Evolutionary conservation across 2,888 invertebrate species (phyloP), one percentile per base, ranked within the genome.

Genomic region (Harpalus rubripes): DNA sequence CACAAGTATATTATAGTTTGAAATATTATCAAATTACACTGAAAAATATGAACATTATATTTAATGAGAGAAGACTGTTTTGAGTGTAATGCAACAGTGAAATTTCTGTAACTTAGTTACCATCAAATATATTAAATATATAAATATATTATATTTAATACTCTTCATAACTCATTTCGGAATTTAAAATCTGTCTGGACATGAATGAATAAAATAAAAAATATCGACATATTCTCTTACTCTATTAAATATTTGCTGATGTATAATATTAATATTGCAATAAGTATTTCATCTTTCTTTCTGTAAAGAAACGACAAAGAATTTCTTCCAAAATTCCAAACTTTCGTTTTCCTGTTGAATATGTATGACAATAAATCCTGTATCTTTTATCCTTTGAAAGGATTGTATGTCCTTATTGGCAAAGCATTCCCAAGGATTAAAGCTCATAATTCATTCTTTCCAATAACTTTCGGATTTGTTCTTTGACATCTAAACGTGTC

Each of bases 371-470:
- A 52, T 52, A 52, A 52, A 52, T 52, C 12, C 44, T 12, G 12
- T 52, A 52, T 52, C 44, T 52, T 52, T 52, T 52, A 52, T 52
- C 44, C 44, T 52, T 52, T 52, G 44, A 52, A 52, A 52, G 44
- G 44, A 52, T 52, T 52, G 44, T 52, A 52, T 52, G 44, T 52
- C 10, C 59, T 52, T 52, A 52, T 52, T 52, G 44, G 44, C 44
- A 52, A 52, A 52, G 44, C 82, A 82, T 82, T 82, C 82, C 82
- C 32, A n/a, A 82, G 82, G 68, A 68, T 82, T 82, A 82, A 68
- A 72, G 72, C 82, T 72, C 68, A 82, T 82, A 82, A 82, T 82
- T 82, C 82, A 82, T 65, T 44, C 61, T 81, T 68, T 41, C 41
- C 26, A 82, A 82, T 82, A 82, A 68, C 82, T 82, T 82, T 56